phyloP scores from a whole-genome alignment of 2,113 vertebrate genomes.

The Neogobius melanostomus region DNA sequence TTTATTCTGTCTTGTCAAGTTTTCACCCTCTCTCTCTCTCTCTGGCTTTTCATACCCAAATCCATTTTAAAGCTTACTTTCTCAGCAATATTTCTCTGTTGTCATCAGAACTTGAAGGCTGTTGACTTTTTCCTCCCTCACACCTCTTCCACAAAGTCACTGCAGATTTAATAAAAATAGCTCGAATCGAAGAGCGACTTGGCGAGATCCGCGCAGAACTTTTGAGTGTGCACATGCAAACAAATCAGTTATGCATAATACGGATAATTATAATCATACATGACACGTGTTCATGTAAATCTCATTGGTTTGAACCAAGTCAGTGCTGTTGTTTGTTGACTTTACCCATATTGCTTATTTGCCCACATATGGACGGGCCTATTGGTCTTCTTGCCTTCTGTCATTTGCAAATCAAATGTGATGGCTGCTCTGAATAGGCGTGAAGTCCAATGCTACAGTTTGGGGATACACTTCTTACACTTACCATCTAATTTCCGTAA shows the following conservation, averaged over 20 bases:
- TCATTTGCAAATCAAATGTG: too few relatives aligned
- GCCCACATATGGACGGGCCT: too few relatives aligned
- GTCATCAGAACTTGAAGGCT: slow-evolving; percentile 48
- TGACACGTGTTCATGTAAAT: too few relatives aligned
- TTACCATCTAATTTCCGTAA: neutral
- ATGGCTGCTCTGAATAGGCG: too few relatives aligned
- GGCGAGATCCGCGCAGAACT: slow-evolving; percentile 29
- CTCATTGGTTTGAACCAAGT: too few relatives aligned
- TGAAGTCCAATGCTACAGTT: neutral
- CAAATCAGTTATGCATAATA: too few relatives aligned
- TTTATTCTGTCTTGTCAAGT: slow-evolving; percentile 1
- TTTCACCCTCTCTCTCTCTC: neutral
- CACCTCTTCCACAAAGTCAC: slow-evolving; percentile 36
- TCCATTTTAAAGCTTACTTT: slow-evolving; percentile 38
- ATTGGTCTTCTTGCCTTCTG: too few relatives aligned
- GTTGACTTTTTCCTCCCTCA: slow-evolving; percentile 16
- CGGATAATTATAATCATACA: too few relatives aligned
- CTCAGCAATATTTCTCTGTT: slow-evolving; percentile 42
- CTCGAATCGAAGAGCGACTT: slow-evolving; percentile 20
- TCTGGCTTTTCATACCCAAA: slow-evolving; percentile 46
- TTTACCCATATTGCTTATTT: too few relatives aligned
- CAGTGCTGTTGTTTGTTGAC: too few relatives aligned
- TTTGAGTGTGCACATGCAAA: too few relatives aligned
- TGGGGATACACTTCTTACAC: neutral
- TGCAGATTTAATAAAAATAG: slow-evolving; percentile 20